Evolutionary conservation across 1,140 invertebrate genomes (phyloP), one percentile per base, ranked within the genome.

Genomic region (Forficula auricularia): DNA sequence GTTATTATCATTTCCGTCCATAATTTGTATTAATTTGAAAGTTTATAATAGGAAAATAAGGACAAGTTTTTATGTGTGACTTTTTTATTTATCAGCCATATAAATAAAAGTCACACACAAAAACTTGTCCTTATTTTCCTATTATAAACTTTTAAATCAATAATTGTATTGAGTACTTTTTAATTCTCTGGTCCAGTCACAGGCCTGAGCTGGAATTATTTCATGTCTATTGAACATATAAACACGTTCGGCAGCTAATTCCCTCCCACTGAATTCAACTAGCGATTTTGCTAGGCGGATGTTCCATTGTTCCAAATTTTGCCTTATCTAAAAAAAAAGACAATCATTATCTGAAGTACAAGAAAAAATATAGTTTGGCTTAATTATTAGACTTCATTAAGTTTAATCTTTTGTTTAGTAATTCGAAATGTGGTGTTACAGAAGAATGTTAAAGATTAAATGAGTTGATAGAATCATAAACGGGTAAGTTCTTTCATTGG

Each of bases 181-280:
- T 36, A 82, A 60, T 1, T 64, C 57, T 13, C 54, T 60, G 0
- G 73, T 75, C 78, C 78, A 82, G 32, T 81, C 74, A 0, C 71
- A 74, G 15, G 64, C 37, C 1, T 38, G 3, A 1, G 45, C 50
- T 0, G 49, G 37, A 4, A 8, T 50, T 7, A 40, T 14, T 19
- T 47, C 19, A 18, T 16, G 18, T 27, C 22, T 27, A 27, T 27
- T 27, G 22, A 27, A 27, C 22, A 27, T 27, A 27, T 27, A 20
- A 44, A 33, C 56, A 72, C 55, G 43, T 74, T 81, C 75, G 0
- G 51, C 40, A 0, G 57, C 57, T n/a, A 82, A 53, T 8, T 69
- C 50, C 12, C 77, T 62, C 0, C 64, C 78, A 2, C 62, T 56
- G 12, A 83, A 51, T 4, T 68, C 58, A 0, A 77, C 58, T 0